These are phyloP conservation scores for Calliphora vomitoria DNA, from an alignment of 2,888 invertebrate genomes.

Conservation along the genomic window DNA sequence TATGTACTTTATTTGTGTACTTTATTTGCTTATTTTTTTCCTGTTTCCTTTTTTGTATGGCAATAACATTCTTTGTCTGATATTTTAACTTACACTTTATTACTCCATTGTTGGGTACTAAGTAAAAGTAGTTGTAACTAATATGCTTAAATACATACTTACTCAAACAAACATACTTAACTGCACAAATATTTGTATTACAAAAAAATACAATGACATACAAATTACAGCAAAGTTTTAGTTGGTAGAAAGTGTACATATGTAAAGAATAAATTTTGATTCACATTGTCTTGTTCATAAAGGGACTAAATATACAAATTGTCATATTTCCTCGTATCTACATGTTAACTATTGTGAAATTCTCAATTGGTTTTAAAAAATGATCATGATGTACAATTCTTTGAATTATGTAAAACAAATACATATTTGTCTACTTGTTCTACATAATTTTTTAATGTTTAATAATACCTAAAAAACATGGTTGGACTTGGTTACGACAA, in stretches of 20 bases:
- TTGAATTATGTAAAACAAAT: too few species aligned
- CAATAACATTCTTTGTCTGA: not conserved
- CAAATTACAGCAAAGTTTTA: conserved; percentile 4
- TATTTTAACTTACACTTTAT: conserved; percentile 7
- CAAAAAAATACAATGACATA: not conserved
- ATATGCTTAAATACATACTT: conserved; percentile 35
- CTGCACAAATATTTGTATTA: not conserved
- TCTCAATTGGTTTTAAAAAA: too few species aligned
- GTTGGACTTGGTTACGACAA: too few species aligned
- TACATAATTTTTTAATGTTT: too few species aligned
- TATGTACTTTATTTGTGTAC: not conserved
- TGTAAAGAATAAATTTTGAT: too few species aligned
- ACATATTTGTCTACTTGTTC: too few species aligned
- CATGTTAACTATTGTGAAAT: too few species aligned
- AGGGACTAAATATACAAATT: too few species aligned
- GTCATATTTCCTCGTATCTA: too few species aligned
- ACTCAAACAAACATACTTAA: not conserved
- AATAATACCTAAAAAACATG: too few species aligned
- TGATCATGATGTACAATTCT: too few species aligned
- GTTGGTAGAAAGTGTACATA: not conserved
- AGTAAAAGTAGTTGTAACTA: conserved; percentile 12
- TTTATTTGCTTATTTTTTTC: not conserved
- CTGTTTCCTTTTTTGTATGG: not conserved
- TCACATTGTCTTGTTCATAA: too few species aligned
- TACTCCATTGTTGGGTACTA: not conserved